Base-by-base conservation (phyloP, 37 sponge, comb jelly and placozoan species). In the Aplysina aerophoba region DNA sequence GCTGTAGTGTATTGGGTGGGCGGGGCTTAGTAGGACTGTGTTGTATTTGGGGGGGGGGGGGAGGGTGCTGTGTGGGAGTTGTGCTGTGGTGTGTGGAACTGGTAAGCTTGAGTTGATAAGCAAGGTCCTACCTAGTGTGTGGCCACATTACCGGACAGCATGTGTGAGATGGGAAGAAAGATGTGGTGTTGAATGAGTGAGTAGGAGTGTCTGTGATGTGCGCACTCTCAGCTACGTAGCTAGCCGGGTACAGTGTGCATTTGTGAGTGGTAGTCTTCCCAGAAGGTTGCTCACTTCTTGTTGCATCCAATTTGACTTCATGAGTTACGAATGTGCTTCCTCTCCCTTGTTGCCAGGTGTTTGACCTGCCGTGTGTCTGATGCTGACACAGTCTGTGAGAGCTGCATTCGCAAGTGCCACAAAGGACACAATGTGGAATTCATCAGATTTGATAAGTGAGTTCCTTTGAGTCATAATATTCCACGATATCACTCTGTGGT, bases 381-480 rank as follows among this genome's bases (percentile, higher is more conserved):
- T 19, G 85, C 69, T 60, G 85, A 84, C 30, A 90, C 91, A 21
- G 85, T 93, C 17, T 93, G 94, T 83, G 80, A 68, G 30, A 93
- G 84, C 83, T 93, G 94, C 79, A 85, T 90, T 39, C 80, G 59
- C 16, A 41, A 12, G 16, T 93, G 94, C 35, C 94, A 93, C 83
- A 84, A 87, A 55, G 78, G 79, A 59, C 94, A 93, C 79, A 34
- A 87, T 15, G 65, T 87, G 39, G 80, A 88, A 60, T 93, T 86
- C 59, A 84, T 90, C 62, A 68, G 94, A 67, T 83, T 82, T 57
- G 94, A 93, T 79, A 89, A 90, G 94, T 93, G 24, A 62, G 85
- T 74, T 4, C 37, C 53, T 35, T n/a, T n/a, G n/a, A n/a, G 39
- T 31, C 8, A 44, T 8, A 44, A 8, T 44, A 11, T 44, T 44